Evolutionary conservation across 2,113 vertebrate species (phyloP).

Genomic region (Chaetodon auriga): DNA sequence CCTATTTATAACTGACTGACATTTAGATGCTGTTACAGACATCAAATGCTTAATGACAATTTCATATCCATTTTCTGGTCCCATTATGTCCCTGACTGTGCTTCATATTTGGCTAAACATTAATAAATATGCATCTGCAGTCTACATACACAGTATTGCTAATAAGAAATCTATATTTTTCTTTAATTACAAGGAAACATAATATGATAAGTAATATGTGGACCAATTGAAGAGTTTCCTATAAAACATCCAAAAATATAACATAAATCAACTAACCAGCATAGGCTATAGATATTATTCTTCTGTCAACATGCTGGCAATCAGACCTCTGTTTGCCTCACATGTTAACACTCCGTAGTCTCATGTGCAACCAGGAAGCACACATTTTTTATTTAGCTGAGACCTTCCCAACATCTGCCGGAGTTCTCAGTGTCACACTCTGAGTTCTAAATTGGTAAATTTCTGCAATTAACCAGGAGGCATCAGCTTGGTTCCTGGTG

Average conservation of each 20-base stretch:
- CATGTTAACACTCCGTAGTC: slow-evolving; percentile 24
- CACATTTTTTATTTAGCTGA: slow-evolving; percentile 30
- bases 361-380: slow-evolving; percentile 25
- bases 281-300: not conserved
- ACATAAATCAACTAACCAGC: not conserved
- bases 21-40: not conserved
- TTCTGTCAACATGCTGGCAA: not conserved
- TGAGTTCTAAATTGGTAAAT: slow-evolving; percentile 72
- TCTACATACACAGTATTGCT: not conserved
- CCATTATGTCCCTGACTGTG: not conserved
- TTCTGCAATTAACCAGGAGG: slow-evolving; percentile 76
- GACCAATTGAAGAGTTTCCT: not conserved
- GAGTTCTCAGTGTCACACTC: slow-evolving; percentile 64
- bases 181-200: not conserved
- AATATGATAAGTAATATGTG: not conserved
- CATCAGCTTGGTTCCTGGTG: slow-evolving; percentile 69
- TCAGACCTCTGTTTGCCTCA: slow-evolving; percentile 21
- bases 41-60: not conserved
- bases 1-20: not conserved
- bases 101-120: not conserved
- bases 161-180: not conserved
- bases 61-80: not conserved
- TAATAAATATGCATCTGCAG: not conserved
- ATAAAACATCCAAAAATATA: not conserved
- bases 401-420: slow-evolving; percentile 66